Evolutionary conservation across 2,113 vertebrate genomes (phyloP).

Genomic region (Brachirus orientalis): DNA sequence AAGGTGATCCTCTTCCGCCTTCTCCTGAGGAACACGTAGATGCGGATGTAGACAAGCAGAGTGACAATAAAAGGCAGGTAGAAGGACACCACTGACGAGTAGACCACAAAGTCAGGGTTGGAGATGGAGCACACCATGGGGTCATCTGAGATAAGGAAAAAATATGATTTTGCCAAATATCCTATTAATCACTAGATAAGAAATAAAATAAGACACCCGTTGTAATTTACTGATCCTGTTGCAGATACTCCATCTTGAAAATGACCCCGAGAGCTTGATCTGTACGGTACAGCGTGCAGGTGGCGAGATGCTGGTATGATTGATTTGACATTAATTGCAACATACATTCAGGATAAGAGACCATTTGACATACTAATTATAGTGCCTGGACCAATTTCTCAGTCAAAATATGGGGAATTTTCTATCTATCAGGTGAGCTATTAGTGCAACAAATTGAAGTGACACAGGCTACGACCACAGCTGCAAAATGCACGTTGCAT

Average conservation of each 20-base stretch:
- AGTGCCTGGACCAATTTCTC: background rate
- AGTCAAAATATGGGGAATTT: slow-evolving; percentile 9
- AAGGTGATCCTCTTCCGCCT: slow-evolving; percentile 88
- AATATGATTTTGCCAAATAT: slow-evolving; percentile 14
- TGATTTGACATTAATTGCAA: slow-evolving; percentile 26
- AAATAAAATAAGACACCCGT: no score
- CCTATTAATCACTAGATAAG: background rate
- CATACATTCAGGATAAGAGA: slow-evolving; percentile 19
- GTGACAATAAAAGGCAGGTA: slow-evolving; percentile 94
- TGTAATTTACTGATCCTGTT: no score
- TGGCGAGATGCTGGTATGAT: slow-evolving; percentile 1
- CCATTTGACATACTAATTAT: slow-evolving; percentile 9
- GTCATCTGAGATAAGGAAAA: slow-evolving; percentile 78
- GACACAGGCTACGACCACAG: slow-evolving; percentile 7
- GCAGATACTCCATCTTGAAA: slow-evolving; percentile 7
- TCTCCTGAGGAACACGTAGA: slow-evolving; percentile 91
- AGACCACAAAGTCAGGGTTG: slow-evolving; percentile 93
- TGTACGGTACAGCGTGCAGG: background rate
- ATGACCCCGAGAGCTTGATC: background rate
- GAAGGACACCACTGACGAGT: slow-evolving; percentile 96
- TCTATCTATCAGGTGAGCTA: slow-evolving; percentile 16
- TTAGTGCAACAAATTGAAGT: slow-evolving; percentile 20
- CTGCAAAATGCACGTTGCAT: slow-evolving; percentile 17
- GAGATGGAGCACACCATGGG: slow-evolving; percentile 93
- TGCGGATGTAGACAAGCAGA: slow-evolving; percentile 91